Base-by-base conservation (phyloP, 2,113 vertebrate species). In the Apus apus region DNA sequence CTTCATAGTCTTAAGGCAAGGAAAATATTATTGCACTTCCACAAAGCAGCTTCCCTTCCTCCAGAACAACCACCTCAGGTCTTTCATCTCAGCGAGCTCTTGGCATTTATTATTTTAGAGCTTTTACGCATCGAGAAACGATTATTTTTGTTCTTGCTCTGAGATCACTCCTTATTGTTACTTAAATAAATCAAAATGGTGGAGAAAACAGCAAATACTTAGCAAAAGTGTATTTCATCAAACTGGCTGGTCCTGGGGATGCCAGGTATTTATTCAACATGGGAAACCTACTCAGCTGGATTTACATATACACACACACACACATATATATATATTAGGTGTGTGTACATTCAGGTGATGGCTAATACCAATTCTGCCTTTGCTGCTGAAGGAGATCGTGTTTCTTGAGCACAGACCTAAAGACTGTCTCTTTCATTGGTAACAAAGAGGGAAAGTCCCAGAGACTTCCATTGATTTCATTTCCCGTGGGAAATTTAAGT, bases 1-100 rank as follows among this genome's bases (percentile, higher is more conserved):
- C 94, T 96, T 97, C 94, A 97, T 34, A 84, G 96, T 94, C 88
- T 90, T 86, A 90, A 94, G 95, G 92, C 85, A 97, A 95, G 95
- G 88, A 95, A 97, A 95, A 97, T 96, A 97, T 97, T 97, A 95
- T 96, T 96, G 83, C 83, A 89, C 92, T 97, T 96, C 88, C 85
- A 96, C 86, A 96, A 90, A 96, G 96, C 88, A 94, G 88, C 93
- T 96, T 96, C 83, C 62, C 50, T 95, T 97, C 96, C 93, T 93
- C 83, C 94, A 94, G 85, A 74, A 53, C 86, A 96, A 75, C 94
- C 79, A 96, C 93, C 83, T 97, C 90, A 90, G 65, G 90, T 84
- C 93, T 96, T 95, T 97, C 83, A 96, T 96, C 96, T 87, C 88
- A 61, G 85, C 0, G 2, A 85, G 85, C 66, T 92, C 88, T 96